Evolutionary conservation across 2,797 vertebrate genomes (phyloP).

Genomic region (Remorina albescens): DNA sequence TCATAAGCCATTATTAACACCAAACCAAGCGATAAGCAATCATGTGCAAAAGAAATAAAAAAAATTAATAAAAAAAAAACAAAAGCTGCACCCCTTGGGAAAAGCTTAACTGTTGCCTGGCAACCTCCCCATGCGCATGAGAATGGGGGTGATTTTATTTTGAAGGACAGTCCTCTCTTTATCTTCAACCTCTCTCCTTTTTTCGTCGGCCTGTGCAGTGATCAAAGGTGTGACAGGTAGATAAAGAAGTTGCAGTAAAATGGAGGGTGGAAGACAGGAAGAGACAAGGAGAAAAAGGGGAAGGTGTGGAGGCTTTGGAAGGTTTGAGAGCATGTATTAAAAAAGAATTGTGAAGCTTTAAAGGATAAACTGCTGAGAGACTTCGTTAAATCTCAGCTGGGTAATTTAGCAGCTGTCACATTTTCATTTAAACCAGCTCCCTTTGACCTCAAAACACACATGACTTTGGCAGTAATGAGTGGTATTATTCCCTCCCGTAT

Average conservation of each 20-base stretch:
- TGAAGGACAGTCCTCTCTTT: constrained; percentile 63
- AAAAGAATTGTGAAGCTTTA: constrained; percentile 46
- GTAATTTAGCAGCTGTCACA: constrained; percentile 20
- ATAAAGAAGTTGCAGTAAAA: constrained; percentile 42
- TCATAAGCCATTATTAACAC: constrained; percentile 78
- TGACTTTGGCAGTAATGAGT: constrained; percentile 16
- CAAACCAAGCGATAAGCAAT: constrained; percentile 72
- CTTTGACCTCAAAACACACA: constrained; percentile 28
- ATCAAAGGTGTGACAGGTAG: constrained; percentile 76
- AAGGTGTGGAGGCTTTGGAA: background rate
- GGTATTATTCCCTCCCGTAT: background rate
- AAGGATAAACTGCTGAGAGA: constrained; percentile 38
- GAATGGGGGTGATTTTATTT: constrained; percentile 52
- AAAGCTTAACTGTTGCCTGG: constrained; percentile 81
- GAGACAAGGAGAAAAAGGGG: background rate
- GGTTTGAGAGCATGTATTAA: background rate
- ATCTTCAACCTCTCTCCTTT: constrained; percentile 58
- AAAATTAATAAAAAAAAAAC: constrained; percentile 22
- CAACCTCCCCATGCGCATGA: constrained; percentile 63
- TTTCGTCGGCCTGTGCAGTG: constrained; percentile 57
- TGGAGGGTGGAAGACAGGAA: constrained; percentile 11
- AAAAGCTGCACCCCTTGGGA: constrained; percentile 51
- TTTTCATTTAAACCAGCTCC: constrained; percentile 18
- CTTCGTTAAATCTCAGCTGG: constrained; percentile 42
- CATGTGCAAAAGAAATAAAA: constrained; percentile 24